phyloP scores from a whole-genome alignment of 2,888 invertebrate species.

The Pelosia muscerda region DNA sequence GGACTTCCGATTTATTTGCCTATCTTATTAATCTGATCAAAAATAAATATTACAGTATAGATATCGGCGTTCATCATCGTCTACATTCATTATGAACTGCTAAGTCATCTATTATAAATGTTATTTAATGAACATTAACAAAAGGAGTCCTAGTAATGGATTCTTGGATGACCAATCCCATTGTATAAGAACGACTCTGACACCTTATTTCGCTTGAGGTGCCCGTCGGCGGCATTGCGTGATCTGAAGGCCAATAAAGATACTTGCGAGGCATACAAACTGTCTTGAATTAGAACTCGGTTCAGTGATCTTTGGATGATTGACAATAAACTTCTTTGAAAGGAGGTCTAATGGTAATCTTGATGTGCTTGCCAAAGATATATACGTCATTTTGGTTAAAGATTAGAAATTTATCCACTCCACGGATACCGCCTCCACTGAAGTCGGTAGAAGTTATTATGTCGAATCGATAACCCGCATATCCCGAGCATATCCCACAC shows the following conservation, averaged over 20 bases:
- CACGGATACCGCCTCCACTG: too few species aligned
- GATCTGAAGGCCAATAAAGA: not conserved
- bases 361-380: not conserved
- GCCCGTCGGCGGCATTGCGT: not conserved
- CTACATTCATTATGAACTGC: too few species aligned
- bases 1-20: too few species aligned
- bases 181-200: not conserved
- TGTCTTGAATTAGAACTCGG: not conserved
- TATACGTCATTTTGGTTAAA: not conserved
- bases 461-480: too few species aligned
- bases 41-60: too few species aligned
- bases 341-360: not conserved
- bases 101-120: too few species aligned
- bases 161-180: not conserved
- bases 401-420: too few species aligned
- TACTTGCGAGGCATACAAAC: not conserved
- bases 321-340: not conserved
- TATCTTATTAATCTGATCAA: too few species aligned
- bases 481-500: too few species aligned
- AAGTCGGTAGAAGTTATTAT: too few species aligned
- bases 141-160: not conserved
- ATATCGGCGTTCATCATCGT: too few species aligned
- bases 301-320: not conserved
- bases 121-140: too few species aligned
- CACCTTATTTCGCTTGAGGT: not conserved